These are phyloP conservation scores for Microcebus lehilahytsara DNA, from an alignment of 2,113 vertebrate genomes.

Conservation along the genomic window DNA sequence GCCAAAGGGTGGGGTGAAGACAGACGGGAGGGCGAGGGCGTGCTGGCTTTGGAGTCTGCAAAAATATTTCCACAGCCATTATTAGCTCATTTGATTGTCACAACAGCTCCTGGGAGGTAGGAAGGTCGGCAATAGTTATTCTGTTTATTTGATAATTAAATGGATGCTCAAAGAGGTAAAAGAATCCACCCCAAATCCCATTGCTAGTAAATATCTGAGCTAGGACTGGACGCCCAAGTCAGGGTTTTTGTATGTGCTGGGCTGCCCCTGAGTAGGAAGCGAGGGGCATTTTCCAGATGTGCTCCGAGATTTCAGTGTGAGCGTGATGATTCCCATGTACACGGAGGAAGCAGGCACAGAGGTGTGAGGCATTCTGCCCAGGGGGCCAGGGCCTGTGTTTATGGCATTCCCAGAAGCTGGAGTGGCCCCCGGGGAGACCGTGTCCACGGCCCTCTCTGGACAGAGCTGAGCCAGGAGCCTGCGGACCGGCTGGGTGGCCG, in stretches of 20 bases:
- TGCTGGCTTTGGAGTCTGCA: not conserved
- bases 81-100: conserved; percentile 12
- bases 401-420: not conserved
- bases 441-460: not conserved
- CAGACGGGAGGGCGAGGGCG: not conserved
- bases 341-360: not conserved
- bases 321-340: not conserved
- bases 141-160: not conserved
- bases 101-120: not conserved
- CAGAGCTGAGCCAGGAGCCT: not conserved
- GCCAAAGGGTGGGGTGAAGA: not conserved
- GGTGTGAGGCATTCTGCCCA: accelerated
- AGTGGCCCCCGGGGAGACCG: not conserved
- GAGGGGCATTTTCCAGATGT: not conserved
- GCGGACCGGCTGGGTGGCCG: not conserved
- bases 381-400: not conserved
- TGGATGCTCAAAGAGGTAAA: not conserved
- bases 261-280: not conserved
- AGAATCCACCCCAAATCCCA: not conserved
- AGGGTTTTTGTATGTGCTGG: not conserved
- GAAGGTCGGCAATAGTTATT: not conserved
- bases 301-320: not conserved
- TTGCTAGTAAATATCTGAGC: not conserved
- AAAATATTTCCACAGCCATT: conserved; percentile 8
- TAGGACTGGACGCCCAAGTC: not conserved